phyloP scores from a whole-genome alignment of 2,113 vertebrate species.

The Cheilinus undulatus region DNA sequence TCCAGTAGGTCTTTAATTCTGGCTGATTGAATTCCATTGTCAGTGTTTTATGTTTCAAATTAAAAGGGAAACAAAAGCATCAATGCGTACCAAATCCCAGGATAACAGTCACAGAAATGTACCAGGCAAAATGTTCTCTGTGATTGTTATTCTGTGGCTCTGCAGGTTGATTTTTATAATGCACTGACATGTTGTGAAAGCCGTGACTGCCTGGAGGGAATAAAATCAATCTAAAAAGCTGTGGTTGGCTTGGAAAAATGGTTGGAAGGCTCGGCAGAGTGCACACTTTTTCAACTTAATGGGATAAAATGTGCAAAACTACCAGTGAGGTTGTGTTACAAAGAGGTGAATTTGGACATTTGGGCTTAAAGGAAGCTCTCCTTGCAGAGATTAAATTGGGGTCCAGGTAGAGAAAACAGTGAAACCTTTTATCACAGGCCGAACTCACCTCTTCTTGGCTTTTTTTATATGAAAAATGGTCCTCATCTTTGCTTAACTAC shows the following conservation, averaged over 20 bases:
- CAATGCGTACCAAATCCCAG: not conserved
- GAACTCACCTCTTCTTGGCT: not conserved
- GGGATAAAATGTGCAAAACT: constrained; percentile 19
- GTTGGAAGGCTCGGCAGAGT: not conserved
- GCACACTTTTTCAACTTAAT: constrained; percentile 29
- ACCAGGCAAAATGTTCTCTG: not conserved
- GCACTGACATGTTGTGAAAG: constrained; percentile 14
- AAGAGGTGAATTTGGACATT: constrained; percentile 11
- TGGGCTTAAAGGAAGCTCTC: not conserved
- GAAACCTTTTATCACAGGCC: not conserved
- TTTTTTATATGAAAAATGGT: constrained; percentile 21
- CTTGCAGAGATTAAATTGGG: not conserved
- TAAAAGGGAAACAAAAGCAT: not conserved
- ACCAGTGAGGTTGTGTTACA: constrained; percentile 1
- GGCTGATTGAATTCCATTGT: no score
- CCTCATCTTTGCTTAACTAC: constrained; percentile 11
- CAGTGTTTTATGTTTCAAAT: not conserved
- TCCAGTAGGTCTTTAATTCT: no score
- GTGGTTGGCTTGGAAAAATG: not conserved
- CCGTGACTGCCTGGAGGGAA: constrained; percentile 14
- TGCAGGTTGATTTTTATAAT: constrained; percentile 21
- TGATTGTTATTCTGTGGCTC: constrained; percentile 11
- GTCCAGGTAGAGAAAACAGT: constrained; percentile 17
- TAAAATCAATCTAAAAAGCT: constrained; percentile 21
- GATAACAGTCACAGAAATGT: not conserved